These are phyloP conservation scores for Phrynocephalus vlangalii DNA, from an alignment of 2,797 vertebrate species.

Conservation along the genomic window DNA sequence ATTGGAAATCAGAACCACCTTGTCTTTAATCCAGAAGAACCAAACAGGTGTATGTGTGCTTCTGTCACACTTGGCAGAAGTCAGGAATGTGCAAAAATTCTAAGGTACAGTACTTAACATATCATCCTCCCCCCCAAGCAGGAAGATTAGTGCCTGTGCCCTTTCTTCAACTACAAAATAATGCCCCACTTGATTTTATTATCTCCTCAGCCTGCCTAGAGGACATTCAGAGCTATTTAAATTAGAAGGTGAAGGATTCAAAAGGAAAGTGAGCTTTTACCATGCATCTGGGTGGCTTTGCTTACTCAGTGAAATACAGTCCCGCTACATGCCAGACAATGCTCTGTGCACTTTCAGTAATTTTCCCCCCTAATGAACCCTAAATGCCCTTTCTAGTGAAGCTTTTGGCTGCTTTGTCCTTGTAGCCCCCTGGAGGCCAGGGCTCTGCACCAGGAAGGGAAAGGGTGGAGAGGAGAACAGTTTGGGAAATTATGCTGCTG, in stretches of 20 bases:
- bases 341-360: conserved; percentile 46
- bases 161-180: conserved; percentile 35
- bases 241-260: conserved; percentile 32
- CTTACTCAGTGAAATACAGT: conserved; percentile 50
- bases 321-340: not conserved
- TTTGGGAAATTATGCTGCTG: conserved; percentile 14
- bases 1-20: conserved; percentile 55
- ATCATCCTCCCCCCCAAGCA: not conserved
- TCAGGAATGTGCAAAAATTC: conserved; percentile 9
- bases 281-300: conserved; percentile 29
- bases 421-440: conserved; percentile 36
- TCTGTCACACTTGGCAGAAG: conserved; percentile 24
- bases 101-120: not conserved
- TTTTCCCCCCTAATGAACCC: conserved; percentile 46
- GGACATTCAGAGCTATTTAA: conserved; percentile 41
- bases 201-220: conserved; percentile 35
- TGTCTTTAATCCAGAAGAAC: conserved; percentile 26
- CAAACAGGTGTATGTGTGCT: conserved; percentile 1
- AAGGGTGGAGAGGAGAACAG: accelerated
- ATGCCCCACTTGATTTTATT: conserved; percentile 46
- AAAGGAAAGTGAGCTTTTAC: not conserved
- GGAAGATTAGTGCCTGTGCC: conserved; percentile 2
- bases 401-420: conserved; percentile 43
- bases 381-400: conserved; percentile 49
- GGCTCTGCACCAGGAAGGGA: not conserved